Percentiles rank a stretch among this genome's conserved stretches.
phyloP scores from a whole-genome alignment of 2,888 invertebrate genomes.

The Lumbricus terrestris region DNA sequence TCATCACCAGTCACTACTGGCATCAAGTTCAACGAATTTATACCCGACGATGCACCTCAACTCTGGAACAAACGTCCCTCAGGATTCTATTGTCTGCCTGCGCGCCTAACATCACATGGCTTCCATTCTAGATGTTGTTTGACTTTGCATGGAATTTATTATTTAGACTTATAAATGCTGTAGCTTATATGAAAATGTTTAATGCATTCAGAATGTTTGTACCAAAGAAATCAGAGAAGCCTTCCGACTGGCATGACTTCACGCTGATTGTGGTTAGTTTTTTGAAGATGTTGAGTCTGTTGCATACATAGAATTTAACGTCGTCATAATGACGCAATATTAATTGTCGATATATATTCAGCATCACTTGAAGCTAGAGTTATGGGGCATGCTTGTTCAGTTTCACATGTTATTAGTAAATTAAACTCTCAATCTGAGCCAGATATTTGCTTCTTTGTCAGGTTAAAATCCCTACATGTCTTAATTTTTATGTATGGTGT shows the following conservation, averaged over 20 bases:
- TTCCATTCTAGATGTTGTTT: background rate
- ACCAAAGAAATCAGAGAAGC: background rate
- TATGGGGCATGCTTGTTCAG: background rate
- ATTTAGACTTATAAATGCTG: background rate
- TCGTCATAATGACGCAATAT: background rate
- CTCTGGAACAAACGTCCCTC: too few species aligned
- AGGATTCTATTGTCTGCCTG: too few species aligned
- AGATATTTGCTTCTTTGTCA: background rate
- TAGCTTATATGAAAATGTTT: background rate
- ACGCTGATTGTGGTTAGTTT: conserved; percentile 7
- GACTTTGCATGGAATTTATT: background rate
- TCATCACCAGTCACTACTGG: too few species aligned
- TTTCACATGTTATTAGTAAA: background rate
- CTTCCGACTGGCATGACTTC: background rate
- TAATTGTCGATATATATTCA: background rate
- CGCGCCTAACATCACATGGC: too few species aligned
- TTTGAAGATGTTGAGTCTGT: background rate
- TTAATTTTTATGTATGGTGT: background rate
- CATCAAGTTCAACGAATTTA: too few species aligned
- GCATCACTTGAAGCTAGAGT: background rate
- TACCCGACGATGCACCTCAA: too few species aligned
- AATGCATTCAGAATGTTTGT: background rate
- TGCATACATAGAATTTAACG: background rate
- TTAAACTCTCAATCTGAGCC: conserved; percentile 3
- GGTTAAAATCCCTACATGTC: background rate